Conservation (phyloP, 2,113 vertebrate genomes). For the Cepphus grylle region DNA sequence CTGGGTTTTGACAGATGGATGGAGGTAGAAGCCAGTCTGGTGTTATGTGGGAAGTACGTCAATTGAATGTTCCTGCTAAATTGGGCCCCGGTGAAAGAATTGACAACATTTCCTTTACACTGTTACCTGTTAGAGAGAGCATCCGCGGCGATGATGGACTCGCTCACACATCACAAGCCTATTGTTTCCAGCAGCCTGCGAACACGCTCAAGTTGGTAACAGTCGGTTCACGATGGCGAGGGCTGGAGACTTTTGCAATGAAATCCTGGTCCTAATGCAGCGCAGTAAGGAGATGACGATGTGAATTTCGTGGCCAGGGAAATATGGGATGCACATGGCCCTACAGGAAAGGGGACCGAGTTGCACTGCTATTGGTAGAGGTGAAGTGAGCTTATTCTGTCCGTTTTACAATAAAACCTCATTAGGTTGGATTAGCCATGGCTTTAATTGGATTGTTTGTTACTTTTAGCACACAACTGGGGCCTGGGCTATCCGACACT, state of each 20-base stretch:
- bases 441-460: not conserved
- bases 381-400: not conserved
- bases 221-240: fast-evolving
- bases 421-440: not conserved
- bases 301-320: not conserved
- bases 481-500: not conserved
- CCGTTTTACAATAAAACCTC: not conserved
- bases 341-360: not conserved
- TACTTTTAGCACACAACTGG: not conserved
- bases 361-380: not conserved
- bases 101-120: not conserved
- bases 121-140: not conserved
- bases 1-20: constrained; percentile 16
- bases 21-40: not conserved
- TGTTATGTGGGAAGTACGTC: not conserved
- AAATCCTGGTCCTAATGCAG: not conserved
- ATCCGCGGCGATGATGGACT: fast-evolving
- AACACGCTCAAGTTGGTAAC: fast-evolving
- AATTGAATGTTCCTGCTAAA: constrained; percentile 1
- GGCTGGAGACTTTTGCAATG: not conserved
- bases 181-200: not conserved
- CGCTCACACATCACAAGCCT: not conserved
- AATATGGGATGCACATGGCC: fast-evolving
- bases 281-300: not conserved
- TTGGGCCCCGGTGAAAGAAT: not conserved